phyloP scores from a whole-genome alignment of 2,888 invertebrate species.

The Podabrus alpinus region DNA sequence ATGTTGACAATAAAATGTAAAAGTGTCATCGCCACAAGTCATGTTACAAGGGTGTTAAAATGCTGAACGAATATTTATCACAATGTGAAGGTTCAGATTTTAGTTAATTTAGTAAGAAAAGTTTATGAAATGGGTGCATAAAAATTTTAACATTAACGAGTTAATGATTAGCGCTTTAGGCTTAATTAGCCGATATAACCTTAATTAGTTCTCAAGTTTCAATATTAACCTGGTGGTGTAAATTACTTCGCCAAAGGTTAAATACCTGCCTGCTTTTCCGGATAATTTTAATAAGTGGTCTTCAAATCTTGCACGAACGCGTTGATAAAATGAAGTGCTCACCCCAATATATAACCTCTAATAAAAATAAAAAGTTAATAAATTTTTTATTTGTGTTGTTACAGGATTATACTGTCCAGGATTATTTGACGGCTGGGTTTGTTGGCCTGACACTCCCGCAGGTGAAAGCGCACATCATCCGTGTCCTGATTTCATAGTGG shows the following conservation, averaged over 20 bases:
- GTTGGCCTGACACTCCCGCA: slow-evolving; percentile 74
- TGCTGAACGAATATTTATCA: neutral
- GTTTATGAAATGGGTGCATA: neutral
- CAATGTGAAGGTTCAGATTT: neutral
- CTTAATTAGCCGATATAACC: neutral
- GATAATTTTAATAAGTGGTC: neutral
- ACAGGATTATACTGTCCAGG: slow-evolving; percentile 69
- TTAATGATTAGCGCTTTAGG: neutral
- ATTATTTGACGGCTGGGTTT: slow-evolving; percentile 83
- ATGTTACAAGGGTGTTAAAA: neutral
- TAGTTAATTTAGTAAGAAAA: neutral
- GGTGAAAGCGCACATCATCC: slow-evolving; percentile 67
- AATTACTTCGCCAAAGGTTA: neutral
- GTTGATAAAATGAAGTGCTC: neutral
- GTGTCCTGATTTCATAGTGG: slow-evolving; percentile 77
- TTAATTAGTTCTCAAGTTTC: neutral
- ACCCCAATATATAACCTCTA: neutral
- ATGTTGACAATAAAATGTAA: neutral
- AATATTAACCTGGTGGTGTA: neutral
- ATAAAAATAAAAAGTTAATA: neutral
- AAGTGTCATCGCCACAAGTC: neutral
- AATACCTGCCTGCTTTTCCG: neutral
- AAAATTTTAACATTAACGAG: neutral
- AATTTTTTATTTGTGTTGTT: slow-evolving; percentile 35
- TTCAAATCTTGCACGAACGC: neutral